Base-by-base conservation (phyloP, 1,140 invertebrate species). In the Hestina assimilis region DNA sequence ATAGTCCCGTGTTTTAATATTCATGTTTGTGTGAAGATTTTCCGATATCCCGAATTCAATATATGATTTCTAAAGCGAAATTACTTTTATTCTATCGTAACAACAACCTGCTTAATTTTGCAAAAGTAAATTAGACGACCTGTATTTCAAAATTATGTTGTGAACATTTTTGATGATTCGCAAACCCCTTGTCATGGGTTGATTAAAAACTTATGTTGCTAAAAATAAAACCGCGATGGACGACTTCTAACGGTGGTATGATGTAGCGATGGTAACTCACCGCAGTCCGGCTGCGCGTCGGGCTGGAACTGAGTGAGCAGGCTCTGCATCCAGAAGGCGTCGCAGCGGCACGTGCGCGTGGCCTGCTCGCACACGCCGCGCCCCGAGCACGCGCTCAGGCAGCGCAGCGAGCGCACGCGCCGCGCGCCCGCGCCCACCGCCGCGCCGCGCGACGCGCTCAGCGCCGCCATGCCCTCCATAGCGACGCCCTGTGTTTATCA, bases 251-350 rank as follows among this genome's bases (percentile, higher is more conserved):
- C 23, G 23, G 23, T 24, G 7, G 3, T 24, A 4, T 24, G 4
- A 11, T 11, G 8, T 11, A 29, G 4, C n/a, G n/a, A 3, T 29
- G 1, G 38, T 41, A 4, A 11, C 57, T 43, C n/a, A 72, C 91
- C 89, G 59, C 90, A 91, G 66, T 91, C 90, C 9, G 90, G 89
- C 63, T 89, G 83, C 29, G 87, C 80, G 47, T 89, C 88, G 28
- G 82, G 83, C 33, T 89, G 83, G 33, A 90, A 79, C 59, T 86
- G 87, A 3, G 81, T 72, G 24, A 89, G 73, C 6, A 90, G 72
- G 83, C 92, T 91, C 87, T 96, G 93, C 96, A 98, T 98, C 97
- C 97, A 99, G 89, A 98, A 98, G 20, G 96, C 94, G 87, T 98
- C 96, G 89, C 97, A 99, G 41, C 95, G 90, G 74, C 97, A 99